Evolutionary conservation across 35 echinoderm and acorn worm species (phyloP).

Genomic region (Patiria miniata): DNA sequence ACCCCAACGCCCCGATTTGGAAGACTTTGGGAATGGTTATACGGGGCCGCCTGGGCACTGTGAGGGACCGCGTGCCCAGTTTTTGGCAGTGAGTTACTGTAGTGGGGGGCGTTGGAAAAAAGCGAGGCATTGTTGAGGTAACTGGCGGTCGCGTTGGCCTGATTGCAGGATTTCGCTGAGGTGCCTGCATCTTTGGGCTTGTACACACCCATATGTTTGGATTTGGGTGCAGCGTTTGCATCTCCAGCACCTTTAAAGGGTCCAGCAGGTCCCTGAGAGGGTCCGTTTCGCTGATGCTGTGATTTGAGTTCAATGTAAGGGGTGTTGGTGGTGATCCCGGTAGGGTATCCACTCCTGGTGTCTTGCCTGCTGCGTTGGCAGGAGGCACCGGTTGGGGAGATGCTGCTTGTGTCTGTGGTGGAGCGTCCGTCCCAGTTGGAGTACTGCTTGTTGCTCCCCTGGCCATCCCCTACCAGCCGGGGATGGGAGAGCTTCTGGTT

Average conservation of each 20-base stretch:
- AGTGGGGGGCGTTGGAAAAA: background rate
- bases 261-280: background rate
- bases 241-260: background rate
- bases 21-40: constrained; percentile 9
- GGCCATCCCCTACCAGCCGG: background rate
- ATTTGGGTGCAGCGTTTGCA: background rate
- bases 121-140: background rate
- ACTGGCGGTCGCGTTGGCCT: background rate
- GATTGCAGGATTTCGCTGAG: background rate
- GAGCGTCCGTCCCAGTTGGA: background rate
- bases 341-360: background rate
- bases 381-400: background rate
- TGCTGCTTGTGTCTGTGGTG: background rate
- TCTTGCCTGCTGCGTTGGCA: background rate
- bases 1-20: background rate
- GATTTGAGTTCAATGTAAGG: constrained; percentile 45
- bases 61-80: background rate
- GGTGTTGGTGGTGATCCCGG: background rate
- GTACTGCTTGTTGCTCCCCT: constrained; percentile 21
- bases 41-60: background rate
- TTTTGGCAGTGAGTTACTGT: background rate
- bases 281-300: constrained; percentile 15
- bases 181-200: background rate
- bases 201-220: background rate
- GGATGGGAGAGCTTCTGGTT: constrained; percentile 16